Conservation (phyloP, 2,113 vertebrate genomes). For the Centropus unirufus region DNA sequence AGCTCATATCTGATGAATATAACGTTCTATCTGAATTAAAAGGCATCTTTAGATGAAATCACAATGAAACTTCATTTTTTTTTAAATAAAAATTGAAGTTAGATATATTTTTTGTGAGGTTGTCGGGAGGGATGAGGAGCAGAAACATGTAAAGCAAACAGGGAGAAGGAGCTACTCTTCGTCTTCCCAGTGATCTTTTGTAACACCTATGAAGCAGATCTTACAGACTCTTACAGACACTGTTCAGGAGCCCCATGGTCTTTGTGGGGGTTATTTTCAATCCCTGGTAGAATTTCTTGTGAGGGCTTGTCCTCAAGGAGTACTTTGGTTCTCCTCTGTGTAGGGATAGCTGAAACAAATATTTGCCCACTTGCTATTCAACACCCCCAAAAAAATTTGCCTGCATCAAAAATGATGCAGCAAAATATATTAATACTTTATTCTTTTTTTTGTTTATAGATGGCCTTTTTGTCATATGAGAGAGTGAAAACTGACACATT, state of each 20-base stretch:
- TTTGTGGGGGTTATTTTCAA: not conserved
- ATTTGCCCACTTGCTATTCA: not conserved
- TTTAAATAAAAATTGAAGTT: not conserved
- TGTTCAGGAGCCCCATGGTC: not conserved
- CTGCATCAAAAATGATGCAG: not conserved
- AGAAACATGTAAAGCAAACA: not conserved
- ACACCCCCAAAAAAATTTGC: not conserved
- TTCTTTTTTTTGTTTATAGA: not conserved
- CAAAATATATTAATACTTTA: not conserved
- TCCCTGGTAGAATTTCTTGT: not conserved
- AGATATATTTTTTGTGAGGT: fast-evolving
- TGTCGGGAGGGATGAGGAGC: not conserved
- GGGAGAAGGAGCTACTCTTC: not conserved
- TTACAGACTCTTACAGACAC: not conserved
- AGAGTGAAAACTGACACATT: not conserved
- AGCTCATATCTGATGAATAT: not conserved
- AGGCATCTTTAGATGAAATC: not conserved
- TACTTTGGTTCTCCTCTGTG: not conserved
- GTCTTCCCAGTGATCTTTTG: not conserved
- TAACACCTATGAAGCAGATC: not conserved
- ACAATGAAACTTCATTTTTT: not conserved
- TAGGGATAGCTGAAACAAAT: not conserved
- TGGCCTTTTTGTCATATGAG: not conserved
- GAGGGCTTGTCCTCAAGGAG: not conserved
- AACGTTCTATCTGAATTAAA: not conserved